Conservation (phyloP, 1,140 invertebrate genomes). For the Aphelinus certus region DNA sequence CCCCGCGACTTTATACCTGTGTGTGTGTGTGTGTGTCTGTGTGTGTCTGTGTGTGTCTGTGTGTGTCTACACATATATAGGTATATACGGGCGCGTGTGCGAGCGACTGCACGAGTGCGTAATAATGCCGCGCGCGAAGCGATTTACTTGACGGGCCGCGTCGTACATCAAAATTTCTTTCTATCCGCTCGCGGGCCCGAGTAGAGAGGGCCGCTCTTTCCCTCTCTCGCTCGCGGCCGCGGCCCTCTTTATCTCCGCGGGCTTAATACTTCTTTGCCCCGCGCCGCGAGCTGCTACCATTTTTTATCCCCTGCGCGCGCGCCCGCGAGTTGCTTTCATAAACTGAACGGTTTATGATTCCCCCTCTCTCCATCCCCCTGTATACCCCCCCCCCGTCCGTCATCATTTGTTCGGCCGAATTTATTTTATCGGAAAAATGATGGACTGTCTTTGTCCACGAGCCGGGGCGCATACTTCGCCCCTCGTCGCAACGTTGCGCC, state of each 20-base stretch:
- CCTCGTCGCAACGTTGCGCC: too few relatives aligned
- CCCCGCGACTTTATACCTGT: slow-evolving; percentile 19
- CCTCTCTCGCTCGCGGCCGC: slow-evolving; percentile 18
- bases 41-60: too few relatives aligned
- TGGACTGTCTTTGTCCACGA: neutral
- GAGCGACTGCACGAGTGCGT: neutral
- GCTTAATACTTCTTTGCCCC: slow-evolving; percentile 30
- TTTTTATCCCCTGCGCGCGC: slow-evolving; percentile 11
- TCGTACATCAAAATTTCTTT: slow-evolving; percentile 38
- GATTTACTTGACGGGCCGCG: slow-evolving; percentile 25
- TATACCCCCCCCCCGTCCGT: neutral
- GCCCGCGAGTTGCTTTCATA: slow-evolving; percentile 12
- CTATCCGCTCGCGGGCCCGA: neutral
- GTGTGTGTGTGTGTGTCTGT: neutral
- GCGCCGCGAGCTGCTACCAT: neutral
- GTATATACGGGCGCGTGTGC: too few relatives aligned
- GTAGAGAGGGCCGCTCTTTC: too few relatives aligned
- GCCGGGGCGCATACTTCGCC: too few relatives aligned
- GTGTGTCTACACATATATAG: too few relatives aligned
- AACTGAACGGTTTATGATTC: slow-evolving; percentile 30
- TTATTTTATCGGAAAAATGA: slow-evolving; percentile 19
- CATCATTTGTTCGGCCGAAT: slow-evolving; percentile 1
- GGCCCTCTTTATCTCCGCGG: too few relatives aligned
- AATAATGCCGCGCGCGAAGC: slow-evolving; percentile 28
- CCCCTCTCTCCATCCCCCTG: neutral